Conservation (phyloP, 2,113 vertebrate species). For the Taurulus bubalis region DNA sequence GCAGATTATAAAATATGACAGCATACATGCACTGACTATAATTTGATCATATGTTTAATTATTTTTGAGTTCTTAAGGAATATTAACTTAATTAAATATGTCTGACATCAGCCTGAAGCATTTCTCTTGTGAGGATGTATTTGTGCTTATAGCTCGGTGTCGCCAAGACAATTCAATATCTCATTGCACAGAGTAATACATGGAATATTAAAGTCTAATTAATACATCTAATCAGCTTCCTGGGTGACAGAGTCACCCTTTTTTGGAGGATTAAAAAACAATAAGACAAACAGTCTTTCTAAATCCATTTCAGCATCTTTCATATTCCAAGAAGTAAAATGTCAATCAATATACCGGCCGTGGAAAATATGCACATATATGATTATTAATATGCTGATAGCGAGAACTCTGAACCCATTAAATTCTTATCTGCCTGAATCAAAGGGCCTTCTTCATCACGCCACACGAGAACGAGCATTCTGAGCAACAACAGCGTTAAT, state of each 20-base stretch:
- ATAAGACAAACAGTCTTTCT: neutral
- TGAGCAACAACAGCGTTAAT: constrained; percentile 1
- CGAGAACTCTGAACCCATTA: neutral
- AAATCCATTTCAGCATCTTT: constrained; percentile 16
- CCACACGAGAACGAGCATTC: neutral
- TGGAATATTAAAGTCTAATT: constrained; percentile 6
- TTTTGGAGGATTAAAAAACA: neutral
- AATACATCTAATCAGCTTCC: neutral
- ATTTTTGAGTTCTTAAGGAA: neutral
- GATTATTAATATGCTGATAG: neutral
- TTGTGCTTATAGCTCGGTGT: constrained; percentile 45
- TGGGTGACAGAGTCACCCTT: neutral
- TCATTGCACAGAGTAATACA: constrained; percentile 27
- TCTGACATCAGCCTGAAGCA: constrained; percentile 25
- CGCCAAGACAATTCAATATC: constrained; percentile 1
- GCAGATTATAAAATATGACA: constrained; percentile 8
- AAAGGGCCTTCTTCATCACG: constrained; percentile 4
- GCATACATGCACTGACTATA: constrained; percentile 31
- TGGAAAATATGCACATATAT: constrained; percentile 34
- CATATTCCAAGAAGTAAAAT: constrained; percentile 12
- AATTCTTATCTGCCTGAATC: constrained; percentile 3
- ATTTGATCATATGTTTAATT: constrained; percentile 5
- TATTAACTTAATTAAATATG: neutral
- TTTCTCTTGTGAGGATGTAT: constrained; percentile 4
- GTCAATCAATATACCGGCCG: constrained; percentile 33